Evolutionary conservation across 2,113 vertebrate genomes (phyloP), one percentile per base, ranked within the genome.

Genomic region (Gymnorhina tibicen): DNA sequence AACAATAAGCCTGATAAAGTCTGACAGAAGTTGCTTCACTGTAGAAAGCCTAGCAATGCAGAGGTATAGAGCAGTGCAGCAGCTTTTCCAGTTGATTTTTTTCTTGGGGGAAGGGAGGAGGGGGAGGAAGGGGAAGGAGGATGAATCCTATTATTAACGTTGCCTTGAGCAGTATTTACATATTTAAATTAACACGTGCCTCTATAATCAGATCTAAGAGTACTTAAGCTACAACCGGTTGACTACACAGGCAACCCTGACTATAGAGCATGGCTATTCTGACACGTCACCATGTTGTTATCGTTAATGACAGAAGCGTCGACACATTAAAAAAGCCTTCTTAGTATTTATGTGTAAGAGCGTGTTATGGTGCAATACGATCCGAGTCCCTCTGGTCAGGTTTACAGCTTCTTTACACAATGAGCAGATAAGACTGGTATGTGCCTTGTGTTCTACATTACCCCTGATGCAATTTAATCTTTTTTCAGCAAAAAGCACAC

Each of bases 121-220:
- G 81, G 62, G 63, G 21, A 92, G 84, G 87, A 89, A 64, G 87
- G 68, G 59, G 79, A 91, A 92, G 79, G 72, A 93, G 76, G 46
- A 95, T 72, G 91, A 93, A 92, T 86, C 96, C 94, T 95, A 85
- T 93, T 96, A 96, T 84, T 96, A 59, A 92, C 64, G 73, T 87
- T 84, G 66, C 80, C 91, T 95, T 93, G 85, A 89, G 73, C 52
- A 91, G 83, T 70, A 96, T 74, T 96, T 92, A 92, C 47, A 81
- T 78, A 89, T 95, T 91, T 78, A 94, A 93, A 89, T 93, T 79
- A 95, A 70, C 83, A 81, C 30, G 67, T 86, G 76, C 24, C 59
- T 63, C 91, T 93, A 74, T 93, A 96, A 95, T 95, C 67, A 89
- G 35, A 77, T 78, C 35, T 59, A 72, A 20, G 64, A 68, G 46